Evolutionary conservation across 2,113 vertebrate species (phyloP).

Genomic region (Dendrocopos noguchii): DNA sequence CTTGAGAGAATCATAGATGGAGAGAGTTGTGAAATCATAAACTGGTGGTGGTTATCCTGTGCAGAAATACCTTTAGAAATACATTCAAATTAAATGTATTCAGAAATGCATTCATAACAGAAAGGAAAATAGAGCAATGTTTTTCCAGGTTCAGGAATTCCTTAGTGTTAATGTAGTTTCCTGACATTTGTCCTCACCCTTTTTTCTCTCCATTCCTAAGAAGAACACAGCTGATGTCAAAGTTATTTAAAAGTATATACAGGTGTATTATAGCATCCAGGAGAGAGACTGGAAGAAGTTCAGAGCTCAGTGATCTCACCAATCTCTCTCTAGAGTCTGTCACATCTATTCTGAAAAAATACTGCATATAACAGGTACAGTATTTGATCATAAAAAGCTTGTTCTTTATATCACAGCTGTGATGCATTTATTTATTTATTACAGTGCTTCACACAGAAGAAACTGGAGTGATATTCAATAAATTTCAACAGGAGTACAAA

Average conservation of each 20-base stretch:
- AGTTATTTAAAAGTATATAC: slow-evolving; percentile 20
- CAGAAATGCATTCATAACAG: not conserved
- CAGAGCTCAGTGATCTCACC: slow-evolving; percentile 34
- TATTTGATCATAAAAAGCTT: slow-evolving; percentile 25
- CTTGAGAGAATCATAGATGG: not conserved
- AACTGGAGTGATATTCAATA: slow-evolving; percentile 16
- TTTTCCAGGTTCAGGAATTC: not conserved
- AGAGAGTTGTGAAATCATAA: not conserved
- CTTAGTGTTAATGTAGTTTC: not conserved
- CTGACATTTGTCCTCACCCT: not conserved
- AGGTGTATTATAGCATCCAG: not conserved
- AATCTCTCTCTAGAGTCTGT: slow-evolving; percentile 1
- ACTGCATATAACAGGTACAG: not conserved
- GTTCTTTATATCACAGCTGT: slow-evolving; percentile 6
- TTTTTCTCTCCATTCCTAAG: not conserved
- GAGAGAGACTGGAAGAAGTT: not conserved
- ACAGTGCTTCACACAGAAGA: not conserved
- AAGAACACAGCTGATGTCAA: not conserved
- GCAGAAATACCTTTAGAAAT: not conserved
- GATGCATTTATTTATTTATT: slow-evolving; percentile 30
- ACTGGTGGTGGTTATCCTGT: not conserved
- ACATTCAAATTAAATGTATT: too few species aligned
- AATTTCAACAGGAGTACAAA: not conserved
- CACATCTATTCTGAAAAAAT: slow-evolving; percentile 34
- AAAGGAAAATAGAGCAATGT: not conserved